phyloP scores from a whole-genome alignment of 2,797 vertebrate species.

The Salarias fasciatus region DNA sequence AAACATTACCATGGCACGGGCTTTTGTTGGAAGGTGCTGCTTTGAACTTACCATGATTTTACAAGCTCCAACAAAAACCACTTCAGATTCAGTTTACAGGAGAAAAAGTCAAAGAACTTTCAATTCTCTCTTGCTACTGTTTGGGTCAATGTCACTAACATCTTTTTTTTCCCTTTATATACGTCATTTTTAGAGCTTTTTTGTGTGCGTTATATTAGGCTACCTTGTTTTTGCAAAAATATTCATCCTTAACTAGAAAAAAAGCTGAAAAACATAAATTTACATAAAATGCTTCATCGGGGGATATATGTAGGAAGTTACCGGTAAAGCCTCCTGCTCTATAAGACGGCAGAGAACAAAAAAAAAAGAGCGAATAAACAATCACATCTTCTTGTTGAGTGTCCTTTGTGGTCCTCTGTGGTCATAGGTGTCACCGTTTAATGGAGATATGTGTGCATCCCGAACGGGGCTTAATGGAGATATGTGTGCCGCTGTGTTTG shows the following conservation, averaged over 20 bases:
- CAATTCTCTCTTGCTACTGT: no score
- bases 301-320: neutral
- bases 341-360: conserved; percentile 12
- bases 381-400: conserved; percentile 31
- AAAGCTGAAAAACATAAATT: no score
- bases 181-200: no score
- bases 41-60: conserved; percentile 56
- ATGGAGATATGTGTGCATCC: conserved; percentile 52
- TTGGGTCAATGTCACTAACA: no score
- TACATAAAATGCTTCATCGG: no score
- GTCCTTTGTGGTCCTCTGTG: conserved; percentile 44
- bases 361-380: no score
- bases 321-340: neutral
- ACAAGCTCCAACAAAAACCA: conserved; percentile 36
- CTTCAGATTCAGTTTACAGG: no score
- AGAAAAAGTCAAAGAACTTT: no score
- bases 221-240: no score
- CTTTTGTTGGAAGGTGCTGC: conserved; percentile 48
- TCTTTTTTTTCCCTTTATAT: no score
- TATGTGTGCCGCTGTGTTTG: conserved; percentile 10
- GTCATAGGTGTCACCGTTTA: conserved; percentile 54
- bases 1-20: conserved; percentile 13
- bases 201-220: no score
- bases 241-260: no score
- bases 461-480: conserved; percentile 61